Conservation (phyloP, 2,797 vertebrate species). For the Halcyon leucocephala region DNA sequence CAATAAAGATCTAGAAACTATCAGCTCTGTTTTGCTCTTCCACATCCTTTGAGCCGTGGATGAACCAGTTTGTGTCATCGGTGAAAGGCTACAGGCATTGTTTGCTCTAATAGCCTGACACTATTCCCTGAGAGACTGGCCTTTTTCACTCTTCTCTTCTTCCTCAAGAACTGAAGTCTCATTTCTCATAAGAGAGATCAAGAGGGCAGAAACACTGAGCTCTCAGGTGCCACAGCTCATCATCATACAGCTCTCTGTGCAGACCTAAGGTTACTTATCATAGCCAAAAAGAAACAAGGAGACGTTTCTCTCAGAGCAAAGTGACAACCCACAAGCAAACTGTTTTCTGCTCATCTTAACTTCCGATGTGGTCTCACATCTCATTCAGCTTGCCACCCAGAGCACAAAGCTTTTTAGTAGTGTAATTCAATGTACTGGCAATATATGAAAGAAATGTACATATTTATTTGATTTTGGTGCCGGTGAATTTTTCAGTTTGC, state of each 20-base stretch:
- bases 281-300: neutral
- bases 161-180: neutral
- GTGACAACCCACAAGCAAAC: neutral
- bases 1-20: neutral
- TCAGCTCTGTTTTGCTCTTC: neutral
- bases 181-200: neutral
- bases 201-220: neutral
- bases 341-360: neutral
- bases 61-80: neutral
- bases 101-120: neutral
- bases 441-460: neutral
- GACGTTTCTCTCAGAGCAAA: neutral
- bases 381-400: neutral
- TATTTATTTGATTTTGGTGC: neutral
- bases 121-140: neutral
- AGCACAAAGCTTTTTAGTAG: neutral
- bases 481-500: neutral
- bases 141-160: neutral
- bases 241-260: neutral
- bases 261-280: neutral
- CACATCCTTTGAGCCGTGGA: neutral
- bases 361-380: neutral
- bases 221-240: constrained; percentile 1
- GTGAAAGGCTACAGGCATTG: neutral
- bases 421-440: neutral